These are phyloP conservation scores for Melanotaenia pygmaea DNA, from an alignment of 2,797 vertebrate species.

Conservation along the genomic window DNA sequence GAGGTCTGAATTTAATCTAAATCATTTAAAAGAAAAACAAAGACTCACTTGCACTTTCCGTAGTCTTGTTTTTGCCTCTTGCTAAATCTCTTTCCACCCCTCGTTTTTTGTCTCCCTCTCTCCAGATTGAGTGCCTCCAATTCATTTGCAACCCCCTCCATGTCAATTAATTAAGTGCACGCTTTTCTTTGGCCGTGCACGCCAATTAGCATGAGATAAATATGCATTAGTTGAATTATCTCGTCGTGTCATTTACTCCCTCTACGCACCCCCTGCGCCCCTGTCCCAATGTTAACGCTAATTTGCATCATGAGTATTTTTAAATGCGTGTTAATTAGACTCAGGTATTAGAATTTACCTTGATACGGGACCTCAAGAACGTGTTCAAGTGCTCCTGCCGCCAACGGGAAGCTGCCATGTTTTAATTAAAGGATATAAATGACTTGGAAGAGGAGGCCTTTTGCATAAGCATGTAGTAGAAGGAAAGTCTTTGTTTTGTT, in stretches of 20 bases:
- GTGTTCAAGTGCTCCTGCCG: conserved; percentile 75
- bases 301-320: conserved; percentile 82
- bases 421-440: conserved; percentile 65
- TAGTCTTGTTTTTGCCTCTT: conserved; percentile 25
- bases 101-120: conserved; percentile 56
- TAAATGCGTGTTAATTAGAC: conserved; percentile 82
- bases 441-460: conserved; percentile 15
- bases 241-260: conserved; percentile 70
- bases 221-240: conserved; percentile 82
- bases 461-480: conserved; percentile 24
- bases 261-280: conserved; percentile 34
- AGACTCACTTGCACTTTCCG: neutral
- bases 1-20: neutral
- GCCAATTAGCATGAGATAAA: conserved; percentile 85
- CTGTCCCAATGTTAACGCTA: conserved; percentile 70
- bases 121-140: conserved; percentile 75
- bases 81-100: neutral
- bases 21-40: neutral
- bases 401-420: conserved; percentile 50
- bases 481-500: conserved; percentile 1
- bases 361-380: conserved; percentile 67
- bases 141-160: conserved; percentile 71
- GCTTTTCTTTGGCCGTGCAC: conserved; percentile 81
- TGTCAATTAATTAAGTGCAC: conserved; percentile 85
- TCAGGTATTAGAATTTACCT: conserved; percentile 74